phyloP scores from a whole-genome alignment of 2,888 invertebrate species.

The Brachynemurus nebulosus region DNA sequence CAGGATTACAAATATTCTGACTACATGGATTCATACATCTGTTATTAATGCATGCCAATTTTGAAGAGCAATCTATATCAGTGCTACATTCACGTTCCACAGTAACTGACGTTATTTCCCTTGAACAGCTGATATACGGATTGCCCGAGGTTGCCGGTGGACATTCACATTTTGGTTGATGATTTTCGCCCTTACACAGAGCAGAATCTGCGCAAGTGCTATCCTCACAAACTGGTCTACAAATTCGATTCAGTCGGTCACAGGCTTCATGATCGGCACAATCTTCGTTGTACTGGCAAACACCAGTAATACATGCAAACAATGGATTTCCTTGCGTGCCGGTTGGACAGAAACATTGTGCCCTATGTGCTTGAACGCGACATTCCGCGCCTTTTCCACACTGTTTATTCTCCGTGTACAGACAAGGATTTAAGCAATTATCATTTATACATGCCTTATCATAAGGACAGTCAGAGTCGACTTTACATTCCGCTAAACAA shows the following conservation, averaged over 20 bases:
- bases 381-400: constrained; percentile 75
- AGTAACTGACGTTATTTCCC: constrained; percentile 28
- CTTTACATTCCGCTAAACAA: constrained; percentile 61
- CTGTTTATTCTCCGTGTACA: constrained; percentile 39
- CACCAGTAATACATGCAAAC: constrained; percentile 65
- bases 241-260: constrained; percentile 67
- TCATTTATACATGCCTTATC: constrained; percentile 67
- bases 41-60: constrained; percentile 61
- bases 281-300: constrained; percentile 80
- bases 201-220: constrained; percentile 68
- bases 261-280: constrained; percentile 76
- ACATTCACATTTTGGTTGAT: constrained; percentile 67
- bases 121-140: constrained; percentile 54
- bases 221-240: constrained; percentile 69
- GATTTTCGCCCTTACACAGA: constrained; percentile 56
- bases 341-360: constrained; percentile 68
- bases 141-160: constrained; percentile 63
- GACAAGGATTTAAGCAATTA: constrained; percentile 70
- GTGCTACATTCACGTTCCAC: constrained; percentile 48
- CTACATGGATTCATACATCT: constrained; percentile 67
- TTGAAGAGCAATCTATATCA: constrained; percentile 64
- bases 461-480: constrained; percentile 69
- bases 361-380: constrained; percentile 55
- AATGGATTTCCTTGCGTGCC: constrained; percentile 77
- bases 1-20: constrained; percentile 57